Evolutionary conservation across 2,797 vertebrate genomes (phyloP).

Genomic region (Poeciliopsis presidionis): DNA sequence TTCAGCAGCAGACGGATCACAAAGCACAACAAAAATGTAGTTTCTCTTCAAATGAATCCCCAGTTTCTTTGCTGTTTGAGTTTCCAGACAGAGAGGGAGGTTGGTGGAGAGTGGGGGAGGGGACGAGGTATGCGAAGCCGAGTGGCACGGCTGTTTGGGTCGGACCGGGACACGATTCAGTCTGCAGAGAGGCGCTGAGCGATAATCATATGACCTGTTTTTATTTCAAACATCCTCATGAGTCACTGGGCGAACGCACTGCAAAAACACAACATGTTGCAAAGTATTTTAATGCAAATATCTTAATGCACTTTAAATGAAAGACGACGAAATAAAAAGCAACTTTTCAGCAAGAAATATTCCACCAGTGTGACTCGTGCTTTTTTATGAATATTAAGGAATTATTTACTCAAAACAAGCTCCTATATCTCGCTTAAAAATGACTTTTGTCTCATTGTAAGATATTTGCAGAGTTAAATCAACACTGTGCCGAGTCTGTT

Average conservation of each 20-base stretch:
- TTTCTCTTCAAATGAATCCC: constrained; percentile 18
- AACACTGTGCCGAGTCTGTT: too few relatives aligned
- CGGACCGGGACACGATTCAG: neutral
- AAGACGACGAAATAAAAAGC: too few relatives aligned
- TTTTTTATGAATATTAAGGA: too few relatives aligned
- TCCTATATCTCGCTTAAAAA: too few relatives aligned
- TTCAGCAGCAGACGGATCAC: constrained; percentile 32
- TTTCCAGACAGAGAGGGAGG: constrained; percentile 40
- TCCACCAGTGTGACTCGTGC: too few relatives aligned
- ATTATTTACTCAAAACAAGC: too few relatives aligned
- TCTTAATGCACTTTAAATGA: too few relatives aligned
- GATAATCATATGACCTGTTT: constrained; percentile 66
- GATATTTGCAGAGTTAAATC: too few relatives aligned
- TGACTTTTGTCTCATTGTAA: too few relatives aligned
- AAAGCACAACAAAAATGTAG: neutral
- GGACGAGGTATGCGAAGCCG: constrained; percentile 34
- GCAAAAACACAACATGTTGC: too few relatives aligned
- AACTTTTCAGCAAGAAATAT: too few relatives aligned
- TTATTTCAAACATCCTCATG: constrained; percentile 38
- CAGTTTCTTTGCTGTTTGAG: constrained; percentile 14
- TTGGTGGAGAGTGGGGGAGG: constrained; percentile 56
- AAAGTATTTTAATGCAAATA: too few relatives aligned
- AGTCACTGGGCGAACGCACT: constrained; percentile 24
- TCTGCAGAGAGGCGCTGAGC: constrained; percentile 24
- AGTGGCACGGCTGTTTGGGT: constrained; percentile 26